Evolutionary conservation across 2,888 invertebrate species (phyloP).

Genomic region (Silvanus unidentatus): DNA sequence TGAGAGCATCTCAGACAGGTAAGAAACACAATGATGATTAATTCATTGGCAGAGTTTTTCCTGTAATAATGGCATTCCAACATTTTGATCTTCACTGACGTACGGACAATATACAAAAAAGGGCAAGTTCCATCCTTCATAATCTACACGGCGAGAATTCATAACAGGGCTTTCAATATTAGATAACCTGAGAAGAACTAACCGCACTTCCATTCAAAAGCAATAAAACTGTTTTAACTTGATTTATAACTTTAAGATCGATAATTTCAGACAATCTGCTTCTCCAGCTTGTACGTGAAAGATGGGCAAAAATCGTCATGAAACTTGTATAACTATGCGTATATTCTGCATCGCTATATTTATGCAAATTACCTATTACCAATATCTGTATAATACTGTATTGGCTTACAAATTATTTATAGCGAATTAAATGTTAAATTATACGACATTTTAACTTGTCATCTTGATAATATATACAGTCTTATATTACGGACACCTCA

Average conservation of each 20-base stretch:
- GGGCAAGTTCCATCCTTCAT: slow-evolving; percentile 29
- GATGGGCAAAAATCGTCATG: no score
- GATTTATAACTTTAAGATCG: slow-evolving; percentile 8
- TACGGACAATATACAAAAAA: slow-evolving; percentile 28
- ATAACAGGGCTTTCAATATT: slow-evolving; percentile 39
- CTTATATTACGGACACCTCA: slow-evolving; percentile 26
- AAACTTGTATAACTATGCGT: no score
- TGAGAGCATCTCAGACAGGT: no score
- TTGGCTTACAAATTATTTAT: slow-evolving; percentile 4
- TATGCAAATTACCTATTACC: slow-evolving; percentile 5
- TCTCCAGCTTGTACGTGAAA: no score
- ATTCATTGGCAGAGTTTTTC: no score
- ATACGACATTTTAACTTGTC: slow-evolving; percentile 21
- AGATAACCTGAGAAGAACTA: slow-evolving; percentile 28
- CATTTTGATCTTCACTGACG: slow-evolving; percentile 24
- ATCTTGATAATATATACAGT: slow-evolving; percentile 25
- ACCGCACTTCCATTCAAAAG: slow-evolving; percentile 15
- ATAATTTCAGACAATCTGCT: slow-evolving; percentile 3
- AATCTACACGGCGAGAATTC: slow-evolving; percentile 38
- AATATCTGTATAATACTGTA: not conserved
- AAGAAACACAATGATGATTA: no score
- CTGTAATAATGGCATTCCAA: not conserved
- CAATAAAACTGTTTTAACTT: slow-evolving; percentile 10
- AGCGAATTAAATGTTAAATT: slow-evolving; percentile 16
- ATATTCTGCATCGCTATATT: no score